A percentile compares a stretch with the other conserved stretches of the same genome.
These are phyloP conservation scores for Scartelaos histophorus DNA, from an alignment of 2,113 vertebrate genomes.

Conservation along the genomic window DNA sequence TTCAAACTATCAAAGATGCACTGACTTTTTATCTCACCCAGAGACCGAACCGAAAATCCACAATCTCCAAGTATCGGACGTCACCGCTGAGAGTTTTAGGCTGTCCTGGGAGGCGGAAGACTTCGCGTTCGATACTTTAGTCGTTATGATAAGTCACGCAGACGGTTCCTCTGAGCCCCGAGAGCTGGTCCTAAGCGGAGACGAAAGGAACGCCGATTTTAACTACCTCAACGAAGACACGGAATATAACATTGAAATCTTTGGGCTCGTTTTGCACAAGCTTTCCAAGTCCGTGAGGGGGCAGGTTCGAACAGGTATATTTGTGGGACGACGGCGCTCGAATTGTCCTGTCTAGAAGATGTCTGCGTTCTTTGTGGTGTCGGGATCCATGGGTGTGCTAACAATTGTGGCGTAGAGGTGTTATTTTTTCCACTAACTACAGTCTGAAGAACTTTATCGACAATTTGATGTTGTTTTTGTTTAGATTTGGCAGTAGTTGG, in stretches of 20 bases:
- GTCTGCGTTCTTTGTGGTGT: constrained; percentile 38
- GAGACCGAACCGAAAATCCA: constrained; percentile 91
- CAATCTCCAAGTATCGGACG: constrained; percentile 85
- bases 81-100: constrained; percentile 83
- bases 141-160: constrained; percentile 85
- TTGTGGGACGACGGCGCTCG: neutral
- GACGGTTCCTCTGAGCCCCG: constrained; percentile 75
- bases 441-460: neutral
- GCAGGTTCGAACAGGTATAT: constrained; percentile 89
- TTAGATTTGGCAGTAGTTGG: neutral
- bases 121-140: constrained; percentile 88
- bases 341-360: constrained; percentile 30
- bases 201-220: constrained; percentile 80
- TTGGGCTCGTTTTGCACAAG: constrained; percentile 84
- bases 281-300: constrained; percentile 83
- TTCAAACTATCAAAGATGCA: constrained; percentile 45
- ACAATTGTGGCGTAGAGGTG: constrained; percentile 2
- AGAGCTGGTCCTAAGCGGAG: constrained; percentile 82
- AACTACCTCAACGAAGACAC: constrained; percentile 85
- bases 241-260: constrained; percentile 86
- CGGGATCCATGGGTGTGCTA: constrained; percentile 24
- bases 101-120: constrained; percentile 91
- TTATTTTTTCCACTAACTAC: neutral
- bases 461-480: neutral
- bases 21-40: constrained; percentile 71